Evolutionary conservation across 2,797 vertebrate species (phyloP), one percentile per base, ranked within the genome.

Genomic region (Delichon dasypus): DNA sequence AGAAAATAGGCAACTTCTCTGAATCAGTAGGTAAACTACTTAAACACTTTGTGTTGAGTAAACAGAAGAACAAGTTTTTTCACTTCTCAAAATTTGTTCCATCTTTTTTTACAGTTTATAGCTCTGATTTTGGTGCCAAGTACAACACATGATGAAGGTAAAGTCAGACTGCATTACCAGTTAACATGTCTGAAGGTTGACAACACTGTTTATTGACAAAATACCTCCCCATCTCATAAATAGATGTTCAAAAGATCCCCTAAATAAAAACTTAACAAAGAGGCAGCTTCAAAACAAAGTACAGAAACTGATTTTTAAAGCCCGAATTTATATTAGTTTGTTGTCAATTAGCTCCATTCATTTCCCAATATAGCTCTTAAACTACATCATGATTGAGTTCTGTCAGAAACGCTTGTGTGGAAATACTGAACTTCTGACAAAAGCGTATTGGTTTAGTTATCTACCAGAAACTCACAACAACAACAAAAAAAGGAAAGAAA

Each of bases 1-100:
- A 90, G 64, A 80, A 96, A 96, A 94, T 87, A 96, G 95, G 95
- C 91, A 96, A 96, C 70, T 95, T 94, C 71, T 88, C 86, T 78
- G 29, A 93, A 72, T 73, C 89, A 95, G 91, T 78, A 97, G 93
- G 93, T 92, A 91, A 97, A 89, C 92, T 96, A 94, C 19, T 96
- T 34, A 90, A 84, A 96, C 80, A 94, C 77, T 95, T 72, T 26
- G 89, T 93, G 94, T n/a, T 94, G 72, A 94, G 77, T 78, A 91
- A 96, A 96, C 94, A 95, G 71, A 95, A 96, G 79, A 84, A 94
- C 87, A 91, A 45, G 55, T 26, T 89, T 80, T 80, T 93, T 60
- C 62, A 90, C 22, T 64, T 76, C 64, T 74, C 16, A 0, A 87
- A 90, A 87, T 90, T 57, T 93, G 67, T 95, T 93, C 80, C 71